Base-by-base conservation (phyloP, 2,888 invertebrate species). In the Tanypteryx hageni region DNA sequence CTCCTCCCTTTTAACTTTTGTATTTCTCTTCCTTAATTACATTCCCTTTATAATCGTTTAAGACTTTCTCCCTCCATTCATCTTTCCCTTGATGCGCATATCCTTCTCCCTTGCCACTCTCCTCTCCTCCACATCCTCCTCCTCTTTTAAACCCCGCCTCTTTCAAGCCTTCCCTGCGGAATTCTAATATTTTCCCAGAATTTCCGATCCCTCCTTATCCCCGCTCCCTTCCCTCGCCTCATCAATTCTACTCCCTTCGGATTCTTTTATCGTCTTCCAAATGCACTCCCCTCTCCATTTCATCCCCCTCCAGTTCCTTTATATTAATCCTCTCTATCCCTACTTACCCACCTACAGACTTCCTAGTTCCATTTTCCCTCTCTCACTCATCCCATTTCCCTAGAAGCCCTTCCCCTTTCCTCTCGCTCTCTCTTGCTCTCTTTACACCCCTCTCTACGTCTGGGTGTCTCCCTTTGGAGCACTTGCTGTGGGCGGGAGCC, bases 401-500 rank as follows among this genome's bases (percentile, higher is more conserved):
- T n/a, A 18, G 18, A 16, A 18, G 18, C 16, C 16, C 18, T 11
- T 18, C n/a, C n/a, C 64, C n/a, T 16, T 64, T 18, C 13, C n/a
- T 18, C 61, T n/a, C n/a, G 61, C 18, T 18, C 4, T 18, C 64
- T 11, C 64, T 18, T 11, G 18, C n/a, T n/a, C 64, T 64, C n/a
- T 22, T 4, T 11, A 0, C 27, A n/a, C 9, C 44, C 16, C 22
- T 44, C 56, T 58, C 18, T 58, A 56, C 59, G 11, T 59, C 58
- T 22, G 57, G 57, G n/a, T 58, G 58, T 58, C 58, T 85, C 85
- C 58, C 85, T 57, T 44, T 22, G 85, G 58, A 86, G 61, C 86
- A 61, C 14, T 59, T 86, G 86, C 58, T 86, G 85, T 85, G 85
- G 85, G 85, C 85, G 85, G 85, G 31, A 31, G 31, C 86, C 86